Evolutionary conservation across 1,140 invertebrate genomes (phyloP).

Genomic region (Drosophila ambigua): DNA sequence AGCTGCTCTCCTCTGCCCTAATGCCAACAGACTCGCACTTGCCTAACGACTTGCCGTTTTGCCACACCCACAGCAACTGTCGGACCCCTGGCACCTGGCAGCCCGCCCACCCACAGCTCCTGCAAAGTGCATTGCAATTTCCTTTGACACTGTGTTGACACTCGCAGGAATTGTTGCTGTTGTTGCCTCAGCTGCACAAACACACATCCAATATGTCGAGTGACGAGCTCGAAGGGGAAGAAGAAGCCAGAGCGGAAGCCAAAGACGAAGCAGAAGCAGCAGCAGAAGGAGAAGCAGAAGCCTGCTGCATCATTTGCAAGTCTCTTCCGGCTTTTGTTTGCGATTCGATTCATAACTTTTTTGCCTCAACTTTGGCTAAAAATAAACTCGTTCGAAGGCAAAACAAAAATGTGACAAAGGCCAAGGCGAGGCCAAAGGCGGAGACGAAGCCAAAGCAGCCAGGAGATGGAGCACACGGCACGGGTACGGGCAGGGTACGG

Average conservation of each 20-base stretch:
- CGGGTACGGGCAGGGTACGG: neutral
- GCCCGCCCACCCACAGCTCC: neutral
- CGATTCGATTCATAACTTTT: constrained; percentile 44
- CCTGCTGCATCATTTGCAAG: constrained; percentile 35
- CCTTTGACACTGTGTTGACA: constrained; percentile 27
- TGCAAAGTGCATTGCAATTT: constrained; percentile 66
- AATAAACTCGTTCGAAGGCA: constrained; percentile 34
- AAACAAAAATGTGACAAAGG: neutral
- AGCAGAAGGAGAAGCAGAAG: too few relatives aligned
- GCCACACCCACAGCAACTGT: neutral
- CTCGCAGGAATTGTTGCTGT: constrained; percentile 6
- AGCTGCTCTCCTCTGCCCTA: too few relatives aligned
- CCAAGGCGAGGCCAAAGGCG: too few relatives aligned
- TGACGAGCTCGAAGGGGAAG: too few relatives aligned
- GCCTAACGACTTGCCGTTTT: constrained; percentile 17
- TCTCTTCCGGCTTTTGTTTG: constrained; percentile 46
- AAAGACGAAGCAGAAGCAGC: too few relatives aligned
- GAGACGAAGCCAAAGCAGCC: too few relatives aligned
- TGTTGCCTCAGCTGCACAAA: neutral
- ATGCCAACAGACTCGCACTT: neutral
- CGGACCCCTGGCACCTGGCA: neutral
- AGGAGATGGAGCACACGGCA: neutral
- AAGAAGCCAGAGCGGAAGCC: too few relatives aligned
- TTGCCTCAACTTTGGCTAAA: constrained; percentile 12
- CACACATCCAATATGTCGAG: too few relatives aligned